Percentiles rank a stretch among this genome's conserved stretches.
These are phyloP conservation scores for Leistus spinibarbis DNA, from an alignment of 2,888 invertebrate species.

Conservation along the genomic window DNA sequence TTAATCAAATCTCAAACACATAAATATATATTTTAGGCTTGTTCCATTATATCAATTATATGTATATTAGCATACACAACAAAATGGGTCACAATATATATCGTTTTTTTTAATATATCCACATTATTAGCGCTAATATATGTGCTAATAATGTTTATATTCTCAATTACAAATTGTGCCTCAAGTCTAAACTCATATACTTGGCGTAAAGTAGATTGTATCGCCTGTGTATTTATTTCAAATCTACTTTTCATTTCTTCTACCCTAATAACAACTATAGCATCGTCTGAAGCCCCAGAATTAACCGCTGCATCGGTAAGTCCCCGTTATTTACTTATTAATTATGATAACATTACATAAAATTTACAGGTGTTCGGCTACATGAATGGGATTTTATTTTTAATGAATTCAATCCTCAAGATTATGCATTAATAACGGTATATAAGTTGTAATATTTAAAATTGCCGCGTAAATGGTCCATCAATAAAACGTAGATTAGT, in stretches of 20 bases:
- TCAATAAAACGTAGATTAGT: neutral
- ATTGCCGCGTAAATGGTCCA: neutral
- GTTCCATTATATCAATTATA: constrained; percentile 22
- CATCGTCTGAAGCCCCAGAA: neutral
- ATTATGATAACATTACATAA: neutral
- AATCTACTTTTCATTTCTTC: constrained; percentile 16
- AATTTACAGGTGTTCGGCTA: constrained; percentile 12
- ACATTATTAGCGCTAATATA: constrained; percentile 8
- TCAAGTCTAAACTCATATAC: neutral
- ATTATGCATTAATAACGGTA: neutral
- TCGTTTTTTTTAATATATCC: neutral
- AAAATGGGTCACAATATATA: neutral
- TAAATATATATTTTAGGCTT: constrained; percentile 14
- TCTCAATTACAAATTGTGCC: constrained; percentile 9
- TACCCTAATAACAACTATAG: neutral
- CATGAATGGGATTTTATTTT: constrained; percentile 14
- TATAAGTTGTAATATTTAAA: neutral
- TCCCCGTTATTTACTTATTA: neutral
- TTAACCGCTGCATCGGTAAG: constrained; percentile 9
- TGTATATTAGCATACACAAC: neutral
- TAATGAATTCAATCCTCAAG: constrained; percentile 12
- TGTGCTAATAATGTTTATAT: constrained; percentile 10
- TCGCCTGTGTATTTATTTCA: constrained; percentile 3
- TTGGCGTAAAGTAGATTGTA: constrained; percentile 9
- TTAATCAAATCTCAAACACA: neutral